Evolutionary conservation across 2,113 vertebrate species (phyloP).

Genomic region (Mungos mungo): DNA sequence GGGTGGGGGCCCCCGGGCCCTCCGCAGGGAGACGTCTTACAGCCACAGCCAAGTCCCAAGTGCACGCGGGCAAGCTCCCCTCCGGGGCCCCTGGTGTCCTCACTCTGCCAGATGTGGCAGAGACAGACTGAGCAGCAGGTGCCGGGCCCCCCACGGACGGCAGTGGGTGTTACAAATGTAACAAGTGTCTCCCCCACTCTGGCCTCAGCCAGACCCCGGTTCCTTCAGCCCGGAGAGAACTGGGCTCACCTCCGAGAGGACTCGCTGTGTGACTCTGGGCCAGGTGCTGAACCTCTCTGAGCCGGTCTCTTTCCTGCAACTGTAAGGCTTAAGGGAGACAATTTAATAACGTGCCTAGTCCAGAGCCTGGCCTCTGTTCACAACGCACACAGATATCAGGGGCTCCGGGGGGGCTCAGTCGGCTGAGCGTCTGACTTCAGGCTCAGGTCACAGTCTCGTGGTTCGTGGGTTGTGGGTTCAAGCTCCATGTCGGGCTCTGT

Average conservation of each 20-base stretch:
- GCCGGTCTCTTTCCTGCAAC: background rate
- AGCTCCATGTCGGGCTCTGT: no score
- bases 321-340: background rate
- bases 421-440: no score
- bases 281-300: background rate
- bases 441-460: no score
- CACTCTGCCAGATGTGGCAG: background rate
- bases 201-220: background rate
- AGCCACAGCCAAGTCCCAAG: fast-evolving
- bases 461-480: no score
- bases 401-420: no score
- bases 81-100: background rate
- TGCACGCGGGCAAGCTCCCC: fast-evolving
- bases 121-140: no score
- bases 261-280: background rate
- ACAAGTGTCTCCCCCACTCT: background rate
- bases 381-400: background rate
- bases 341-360: background rate
- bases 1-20: background rate
- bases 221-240: background rate
- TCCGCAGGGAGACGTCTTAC: background rate
- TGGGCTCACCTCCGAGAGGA: background rate
- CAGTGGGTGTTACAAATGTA: background rate
- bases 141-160: background rate
- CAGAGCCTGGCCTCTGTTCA: background rate